Evolutionary conservation across 2,888 invertebrate genomes (phyloP).

Genomic region (Trachelus stipa): DNA sequence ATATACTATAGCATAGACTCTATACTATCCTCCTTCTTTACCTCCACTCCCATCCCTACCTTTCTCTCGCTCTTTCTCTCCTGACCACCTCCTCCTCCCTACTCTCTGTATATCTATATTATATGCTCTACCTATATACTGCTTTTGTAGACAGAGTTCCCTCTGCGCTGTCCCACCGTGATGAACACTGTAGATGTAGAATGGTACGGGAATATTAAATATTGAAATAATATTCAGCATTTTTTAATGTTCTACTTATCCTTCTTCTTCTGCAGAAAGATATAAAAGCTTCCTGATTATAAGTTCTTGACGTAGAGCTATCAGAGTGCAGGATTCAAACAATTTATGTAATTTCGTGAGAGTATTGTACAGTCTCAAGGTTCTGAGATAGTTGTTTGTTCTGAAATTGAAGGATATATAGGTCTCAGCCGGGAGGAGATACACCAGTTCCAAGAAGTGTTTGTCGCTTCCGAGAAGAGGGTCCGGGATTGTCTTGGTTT

Average conservation of each 20-base stretch:
- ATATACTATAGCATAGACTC: background rate
- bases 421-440: background rate
- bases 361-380: background rate
- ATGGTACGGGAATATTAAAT: background rate
- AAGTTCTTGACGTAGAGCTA: background rate
- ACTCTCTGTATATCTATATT: background rate
- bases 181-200: background rate
- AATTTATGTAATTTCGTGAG: background rate
- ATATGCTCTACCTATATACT: background rate
- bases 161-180: background rate
- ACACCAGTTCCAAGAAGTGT: background rate
- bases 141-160: background rate
- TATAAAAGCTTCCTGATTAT: too few species aligned
- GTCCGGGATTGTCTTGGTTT: background rate
- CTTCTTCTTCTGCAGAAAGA: background rate
- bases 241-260: background rate
- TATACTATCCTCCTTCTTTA: background rate
- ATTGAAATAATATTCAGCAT: background rate
- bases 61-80: background rate
- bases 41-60: background rate
- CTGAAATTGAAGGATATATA: background rate
- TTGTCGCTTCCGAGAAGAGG: slow-evolving; percentile 3
- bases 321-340: background rate
- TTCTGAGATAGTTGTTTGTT: background rate
- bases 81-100: background rate